Conservation (phyloP, 2,113 vertebrate genomes). For the Mustelus asterias region DNA sequence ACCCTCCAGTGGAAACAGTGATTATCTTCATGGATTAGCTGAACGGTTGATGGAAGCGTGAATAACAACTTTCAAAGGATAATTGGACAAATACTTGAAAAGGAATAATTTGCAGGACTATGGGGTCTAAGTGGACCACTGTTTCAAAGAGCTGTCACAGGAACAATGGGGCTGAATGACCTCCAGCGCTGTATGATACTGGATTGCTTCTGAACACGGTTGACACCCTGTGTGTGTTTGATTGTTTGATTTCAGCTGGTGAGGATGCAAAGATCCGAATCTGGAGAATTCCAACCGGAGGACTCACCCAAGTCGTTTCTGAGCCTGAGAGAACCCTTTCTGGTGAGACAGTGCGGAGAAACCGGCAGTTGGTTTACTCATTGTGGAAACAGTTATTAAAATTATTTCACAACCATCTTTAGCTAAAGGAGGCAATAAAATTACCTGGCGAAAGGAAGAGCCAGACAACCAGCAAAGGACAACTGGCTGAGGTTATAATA, state of each 20-base stretch:
- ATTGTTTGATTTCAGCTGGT: constrained; percentile 57
- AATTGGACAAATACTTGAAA: not conserved
- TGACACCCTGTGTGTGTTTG: not conserved
- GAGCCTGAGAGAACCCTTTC: constrained; percentile 67
- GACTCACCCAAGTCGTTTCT: constrained; percentile 67
- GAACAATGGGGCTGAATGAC: not conserved
- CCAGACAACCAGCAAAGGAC: not conserved
- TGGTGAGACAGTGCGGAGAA: constrained; percentile 58
- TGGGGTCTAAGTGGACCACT: not conserved
- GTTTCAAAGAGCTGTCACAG: not conserved
- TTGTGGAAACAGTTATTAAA: not conserved
- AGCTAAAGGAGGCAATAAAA: not conserved
- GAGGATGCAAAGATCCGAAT: constrained; percentile 87
- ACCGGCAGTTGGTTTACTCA: not conserved
- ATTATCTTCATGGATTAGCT: too few species aligned
- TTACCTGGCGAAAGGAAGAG: not conserved
- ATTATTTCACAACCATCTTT: not conserved
- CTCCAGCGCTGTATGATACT: not conserved
- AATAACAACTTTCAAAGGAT: not conserved
- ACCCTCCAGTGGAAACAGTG: too few species aligned
- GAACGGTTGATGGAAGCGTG: not conserved
- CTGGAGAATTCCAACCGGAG: constrained; percentile 72
- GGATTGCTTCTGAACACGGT: not conserved
- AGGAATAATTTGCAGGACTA: not conserved
- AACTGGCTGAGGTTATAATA: not conserved